These are phyloP conservation scores for Lithophane socia DNA, from an alignment of 2,888 invertebrate genomes.

Conservation along the genomic window DNA sequence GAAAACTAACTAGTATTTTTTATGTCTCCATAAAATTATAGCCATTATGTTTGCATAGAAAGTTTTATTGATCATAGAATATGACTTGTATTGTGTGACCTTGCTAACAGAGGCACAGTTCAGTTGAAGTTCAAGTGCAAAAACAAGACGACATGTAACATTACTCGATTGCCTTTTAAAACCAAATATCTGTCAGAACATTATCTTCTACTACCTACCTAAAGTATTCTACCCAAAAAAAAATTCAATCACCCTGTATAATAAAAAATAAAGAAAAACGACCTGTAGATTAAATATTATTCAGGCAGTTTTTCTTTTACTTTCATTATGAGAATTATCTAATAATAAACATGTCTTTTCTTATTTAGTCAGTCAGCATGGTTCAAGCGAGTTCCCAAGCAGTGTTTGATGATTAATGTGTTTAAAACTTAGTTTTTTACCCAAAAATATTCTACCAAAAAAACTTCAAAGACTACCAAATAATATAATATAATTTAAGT, in stretches of 20 bases:
- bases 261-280: neutral
- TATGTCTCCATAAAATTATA: slow-evolving; percentile 10
- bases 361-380: neutral
- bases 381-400: neutral
- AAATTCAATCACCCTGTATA: neutral
- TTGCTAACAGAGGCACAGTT: slow-evolving; percentile 7
- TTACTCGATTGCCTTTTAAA: neutral
- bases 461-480: neutral
- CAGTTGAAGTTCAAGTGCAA: slow-evolving; percentile 14
- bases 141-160: neutral
- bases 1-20: neutral
- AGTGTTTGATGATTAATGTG: too few relatives aligned
- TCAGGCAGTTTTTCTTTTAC: neutral
- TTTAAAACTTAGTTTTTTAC: neutral
- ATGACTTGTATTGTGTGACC: slow-evolving; percentile 9
- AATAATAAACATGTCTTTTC: neutral
- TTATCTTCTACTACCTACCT: too few relatives aligned
- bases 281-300: neutral
- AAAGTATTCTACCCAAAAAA: neutral
- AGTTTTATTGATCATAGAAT: slow-evolving; percentile 18
- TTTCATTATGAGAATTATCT: neutral
- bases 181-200: neutral
- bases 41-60: slow-evolving; percentile 14
- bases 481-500: neutral
- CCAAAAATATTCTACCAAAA: neutral